Percentiles rank a stretch among this genome's conserved stretches.
These are phyloP conservation scores for Apis florea DNA, from an alignment of 1,140 invertebrate species.

Conservation along the genomic window DNA sequence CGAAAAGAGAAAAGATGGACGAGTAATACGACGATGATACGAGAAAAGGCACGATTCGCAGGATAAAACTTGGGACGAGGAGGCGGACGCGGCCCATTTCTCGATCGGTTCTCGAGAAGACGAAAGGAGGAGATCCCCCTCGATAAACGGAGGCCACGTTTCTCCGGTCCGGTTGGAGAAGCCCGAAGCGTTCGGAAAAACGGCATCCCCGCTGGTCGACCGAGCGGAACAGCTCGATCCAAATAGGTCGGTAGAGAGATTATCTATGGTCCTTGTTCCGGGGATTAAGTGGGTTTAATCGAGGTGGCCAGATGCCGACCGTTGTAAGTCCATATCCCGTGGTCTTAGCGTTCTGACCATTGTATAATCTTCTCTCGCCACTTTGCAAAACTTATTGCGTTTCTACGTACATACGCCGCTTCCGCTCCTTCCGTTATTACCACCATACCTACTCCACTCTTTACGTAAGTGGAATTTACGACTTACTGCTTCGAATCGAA, in stretches of 20 bases:
- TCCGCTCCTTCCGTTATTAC: too few species aligned
- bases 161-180: conserved; percentile 35
- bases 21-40: neutral
- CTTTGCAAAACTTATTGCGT: conserved; percentile 10
- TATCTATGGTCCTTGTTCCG: conserved; percentile 30
- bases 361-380: conserved; percentile 29
- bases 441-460: too few species aligned
- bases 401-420: too few species aligned
- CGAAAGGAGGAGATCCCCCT: neutral
- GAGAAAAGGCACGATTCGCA: neutral
- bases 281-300: conserved; percentile 43
- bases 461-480: too few species aligned
- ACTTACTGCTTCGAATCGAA: too few species aligned
- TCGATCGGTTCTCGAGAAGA: neutral
- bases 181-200: conserved; percentile 51
- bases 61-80: neutral
- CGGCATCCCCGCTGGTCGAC: conserved; percentile 16
- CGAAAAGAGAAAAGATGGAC: neutral
- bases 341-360: conserved; percentile 11
- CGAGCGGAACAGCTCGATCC: conserved; percentile 33
- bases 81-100: conserved; percentile 35
- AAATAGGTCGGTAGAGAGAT: conserved; percentile 52
- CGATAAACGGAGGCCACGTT: neutral
- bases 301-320: conserved; percentile 36
- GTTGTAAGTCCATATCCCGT: conserved; percentile 37